These are phyloP conservation scores for Dermatophagoides farinae DNA, from an alignment of 1,140 invertebrate genomes.

Conservation along the genomic window DNA sequence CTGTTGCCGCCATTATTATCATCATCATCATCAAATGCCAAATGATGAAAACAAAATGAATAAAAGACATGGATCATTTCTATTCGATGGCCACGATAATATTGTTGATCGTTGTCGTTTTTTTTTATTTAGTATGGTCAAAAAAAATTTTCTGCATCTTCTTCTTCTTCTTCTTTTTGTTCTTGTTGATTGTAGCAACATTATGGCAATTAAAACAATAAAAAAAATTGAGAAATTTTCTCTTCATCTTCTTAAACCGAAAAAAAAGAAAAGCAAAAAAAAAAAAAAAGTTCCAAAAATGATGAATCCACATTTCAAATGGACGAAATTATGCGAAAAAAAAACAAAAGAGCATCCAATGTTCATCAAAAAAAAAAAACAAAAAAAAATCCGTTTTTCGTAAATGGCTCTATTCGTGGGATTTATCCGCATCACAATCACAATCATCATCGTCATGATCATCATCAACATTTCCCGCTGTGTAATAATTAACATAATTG, in stretches of 20 bases:
- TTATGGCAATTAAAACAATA: background rate
- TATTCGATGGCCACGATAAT: too few species aligned
- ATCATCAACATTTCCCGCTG: too few species aligned
- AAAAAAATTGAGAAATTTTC: background rate
- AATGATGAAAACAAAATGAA: background rate
- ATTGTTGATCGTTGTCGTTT: background rate
- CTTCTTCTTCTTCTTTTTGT: too few species aligned
- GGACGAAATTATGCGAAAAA: background rate
- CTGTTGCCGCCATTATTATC: background rate
- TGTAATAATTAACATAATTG: too few species aligned
- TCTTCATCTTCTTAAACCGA: background rate
- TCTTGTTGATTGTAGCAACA: too few species aligned
- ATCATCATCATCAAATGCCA: background rate
- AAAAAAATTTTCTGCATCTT: too few species aligned
- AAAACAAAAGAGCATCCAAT: background rate
- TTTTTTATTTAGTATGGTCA: background rate
- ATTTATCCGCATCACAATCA: too few species aligned
- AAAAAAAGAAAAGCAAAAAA: background rate
- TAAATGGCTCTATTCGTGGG: too few species aligned
- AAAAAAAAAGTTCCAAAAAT: background rate
- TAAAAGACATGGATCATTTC: too few species aligned
- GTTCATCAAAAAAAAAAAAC: background rate
- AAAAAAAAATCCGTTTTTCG: too few species aligned
- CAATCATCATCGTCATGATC: too few species aligned
- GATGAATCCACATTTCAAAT: background rate